Evolutionary conservation across 2,888 invertebrate species (phyloP).

Genomic region (Invenusta paracnida): DNA sequence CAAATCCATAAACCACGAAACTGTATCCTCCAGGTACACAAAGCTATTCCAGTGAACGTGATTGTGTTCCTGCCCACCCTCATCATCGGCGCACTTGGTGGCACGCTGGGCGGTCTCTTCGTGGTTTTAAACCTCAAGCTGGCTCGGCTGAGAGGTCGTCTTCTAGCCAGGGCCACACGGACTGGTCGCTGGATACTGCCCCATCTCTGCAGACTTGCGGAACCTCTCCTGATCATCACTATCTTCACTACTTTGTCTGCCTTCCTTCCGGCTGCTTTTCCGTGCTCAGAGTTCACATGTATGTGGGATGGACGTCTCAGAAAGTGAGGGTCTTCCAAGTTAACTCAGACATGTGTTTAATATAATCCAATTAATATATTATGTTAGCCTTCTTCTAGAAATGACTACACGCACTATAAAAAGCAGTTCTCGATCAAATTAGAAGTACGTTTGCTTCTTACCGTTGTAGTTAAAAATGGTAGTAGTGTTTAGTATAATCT

Average conservation of each 20-base stretch:
- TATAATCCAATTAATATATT: no score
- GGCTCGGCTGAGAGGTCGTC: constrained; percentile 53
- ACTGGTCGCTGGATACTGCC: constrained; percentile 52
- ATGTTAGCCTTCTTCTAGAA: no score
- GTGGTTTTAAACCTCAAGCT: constrained; percentile 61
- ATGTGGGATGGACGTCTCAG: no score
- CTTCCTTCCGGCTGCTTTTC: constrained; percentile 56
- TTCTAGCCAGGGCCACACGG: constrained; percentile 53
- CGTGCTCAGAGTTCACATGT: constrained; percentile 53
- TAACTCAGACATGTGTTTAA: no score
- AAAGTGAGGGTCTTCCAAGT: no score
- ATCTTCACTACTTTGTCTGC: constrained; percentile 53
- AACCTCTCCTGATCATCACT: constrained; percentile 57
- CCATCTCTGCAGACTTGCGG: constrained; percentile 48
- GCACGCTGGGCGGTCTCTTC: constrained; percentile 59
- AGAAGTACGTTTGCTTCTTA: no score
- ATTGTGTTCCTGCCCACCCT: constrained; percentile 60
- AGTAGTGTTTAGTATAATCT: no score
- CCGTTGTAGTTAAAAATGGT: no score
- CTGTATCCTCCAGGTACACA: constrained; percentile 52
- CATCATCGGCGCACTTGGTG: constrained; percentile 59
- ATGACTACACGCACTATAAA: no score
- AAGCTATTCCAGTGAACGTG: constrained; percentile 59
- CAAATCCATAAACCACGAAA: no score
- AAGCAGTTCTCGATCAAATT: no score